phyloP scores from a whole-genome alignment of 2,888 invertebrate species.

The Lepidochitona cinerea region DNA sequence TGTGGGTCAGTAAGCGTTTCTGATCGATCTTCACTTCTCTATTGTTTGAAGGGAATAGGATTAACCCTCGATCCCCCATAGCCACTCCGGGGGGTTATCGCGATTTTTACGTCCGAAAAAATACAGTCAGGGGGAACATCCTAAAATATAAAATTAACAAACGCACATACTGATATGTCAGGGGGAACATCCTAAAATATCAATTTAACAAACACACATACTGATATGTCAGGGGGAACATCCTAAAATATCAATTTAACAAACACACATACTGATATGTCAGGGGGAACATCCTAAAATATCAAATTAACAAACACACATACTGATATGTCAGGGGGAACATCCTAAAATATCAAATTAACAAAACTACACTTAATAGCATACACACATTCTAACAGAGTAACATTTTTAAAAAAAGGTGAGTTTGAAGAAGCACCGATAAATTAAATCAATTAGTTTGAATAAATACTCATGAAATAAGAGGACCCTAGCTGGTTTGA shows the following conservation, averaged over 20 bases:
- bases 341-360: slow-evolving; percentile 78
- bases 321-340: slow-evolving; percentile 97
- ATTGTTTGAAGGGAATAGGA: no score
- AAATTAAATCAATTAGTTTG: no score
- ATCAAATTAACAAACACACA: slow-evolving; percentile 84
- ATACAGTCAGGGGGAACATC: slow-evolving; percentile 97
- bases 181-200: slow-evolving; percentile 87
- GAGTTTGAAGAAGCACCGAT: no score
- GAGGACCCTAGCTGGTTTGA: no score
- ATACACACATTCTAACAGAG: background rate
- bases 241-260: slow-evolving; percentile 68
- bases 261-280: slow-evolving; percentile 98
- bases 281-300: slow-evolving; percentile 87
- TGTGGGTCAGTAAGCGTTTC: no score
- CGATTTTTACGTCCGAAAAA: no score
- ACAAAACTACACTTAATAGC: background rate
- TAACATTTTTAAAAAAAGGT: no score
- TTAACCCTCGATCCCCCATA: no score
- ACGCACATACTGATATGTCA: slow-evolving; percentile 93
- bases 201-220: slow-evolving; percentile 99
- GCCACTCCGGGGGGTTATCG: no score
- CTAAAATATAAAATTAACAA: slow-evolving; percentile 54
- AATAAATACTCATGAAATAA: no score
- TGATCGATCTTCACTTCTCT: no score
- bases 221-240: slow-evolving; percentile 97